Evolutionary conservation across 2,113 vertebrate genomes (phyloP), one percentile per base, ranked within the genome.

Genomic region (Hippoglossus stenolepis): DNA sequence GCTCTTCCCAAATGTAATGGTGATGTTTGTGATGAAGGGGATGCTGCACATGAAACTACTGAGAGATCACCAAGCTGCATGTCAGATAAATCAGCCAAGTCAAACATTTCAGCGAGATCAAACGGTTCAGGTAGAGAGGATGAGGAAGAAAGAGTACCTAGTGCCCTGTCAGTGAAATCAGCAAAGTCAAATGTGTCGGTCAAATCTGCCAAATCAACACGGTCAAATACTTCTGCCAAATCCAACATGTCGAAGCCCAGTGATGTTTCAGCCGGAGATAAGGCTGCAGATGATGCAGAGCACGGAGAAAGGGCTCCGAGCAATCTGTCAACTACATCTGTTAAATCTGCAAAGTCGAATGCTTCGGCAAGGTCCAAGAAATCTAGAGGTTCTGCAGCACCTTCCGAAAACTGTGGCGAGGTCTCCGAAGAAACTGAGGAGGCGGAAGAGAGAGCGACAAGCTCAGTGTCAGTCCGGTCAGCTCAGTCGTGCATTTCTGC

Each of bases 141-240:
- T 31, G 73, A 57, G 28, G 72, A 75, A 28, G 70, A 79, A 5
- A 85, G 78, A 31, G 75, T 31, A 60, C 35, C 54, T 2, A 89
- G 89, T 40, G 83, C 70, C 15, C 35, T 75, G 59, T 89, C 86
- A 75, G 47, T 77, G 5, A 84, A 81, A 83, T 90, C 88, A 58
- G 64, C 38, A 65, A 63, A 38, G 54, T 56, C 54, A 56, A 13
- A 24, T 12, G 54, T 23, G 54, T 56, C 54, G 7, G 54, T 57
- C n/a, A 57, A 11, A 21, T 54, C 53, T 15, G n/a, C 20, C 18
- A 54, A 57, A 57, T 57, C 54, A 57, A 24, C 21, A 57, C n/a
- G 21, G 20, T 87, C 87, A 45, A 20, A 61, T 0, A 51, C 60
- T 35, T 93, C 93, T 51, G 76, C 3, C 0, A 86, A 74, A 31